Conservation (phyloP, 2,888 invertebrate genomes). For the Volucella inanis region DNA sequence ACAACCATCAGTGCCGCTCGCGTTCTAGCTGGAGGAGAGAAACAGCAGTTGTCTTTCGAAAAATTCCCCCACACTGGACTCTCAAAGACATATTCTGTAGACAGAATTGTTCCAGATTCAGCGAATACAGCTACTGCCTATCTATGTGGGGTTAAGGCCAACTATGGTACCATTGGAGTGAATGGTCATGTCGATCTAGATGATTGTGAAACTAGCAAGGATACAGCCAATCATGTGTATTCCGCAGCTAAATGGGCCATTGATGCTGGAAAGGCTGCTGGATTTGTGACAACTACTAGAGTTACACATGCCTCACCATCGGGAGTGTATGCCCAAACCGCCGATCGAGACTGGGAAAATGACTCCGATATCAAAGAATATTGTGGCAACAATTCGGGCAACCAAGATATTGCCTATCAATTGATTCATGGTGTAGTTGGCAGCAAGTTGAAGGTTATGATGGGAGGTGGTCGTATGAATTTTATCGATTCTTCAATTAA, state of each 20-base stretch:
- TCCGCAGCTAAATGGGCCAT: constrained; percentile 90
- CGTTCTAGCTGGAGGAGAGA: constrained; percentile 90
- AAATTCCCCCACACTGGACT: constrained; percentile 89
- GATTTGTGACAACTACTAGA: constrained; percentile 90
- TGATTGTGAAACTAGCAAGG: constrained; percentile 86
- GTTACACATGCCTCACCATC: constrained; percentile 92
- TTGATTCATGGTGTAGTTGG: constrained; percentile 88
- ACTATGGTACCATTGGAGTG: constrained; percentile 90
- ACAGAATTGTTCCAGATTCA: constrained; percentile 91
- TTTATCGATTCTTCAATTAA: constrained; percentile 85
- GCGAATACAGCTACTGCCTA: constrained; percentile 93
- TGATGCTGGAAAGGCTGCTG: constrained; percentile 86
- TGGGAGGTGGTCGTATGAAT: constrained; percentile 90
- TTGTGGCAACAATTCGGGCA: constrained; percentile 83
- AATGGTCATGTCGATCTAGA: constrained; percentile 86
- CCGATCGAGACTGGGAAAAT: constrained; percentile 89
- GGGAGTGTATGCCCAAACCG: constrained; percentile 86
- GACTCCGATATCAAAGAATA: constrained; percentile 85
- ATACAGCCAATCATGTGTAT: constrained; percentile 85
- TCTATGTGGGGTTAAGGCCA: constrained; percentile 90
- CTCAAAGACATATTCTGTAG: constrained; percentile 89
- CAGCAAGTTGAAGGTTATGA: constrained; percentile 88
- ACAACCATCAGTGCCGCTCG: constrained; percentile 91
- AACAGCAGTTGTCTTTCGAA: constrained; percentile 88
- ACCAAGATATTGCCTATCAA: constrained; percentile 90